phyloP scores from a whole-genome alignment of 2,797 vertebrate species.

The Sorex maritimensis region DNA sequence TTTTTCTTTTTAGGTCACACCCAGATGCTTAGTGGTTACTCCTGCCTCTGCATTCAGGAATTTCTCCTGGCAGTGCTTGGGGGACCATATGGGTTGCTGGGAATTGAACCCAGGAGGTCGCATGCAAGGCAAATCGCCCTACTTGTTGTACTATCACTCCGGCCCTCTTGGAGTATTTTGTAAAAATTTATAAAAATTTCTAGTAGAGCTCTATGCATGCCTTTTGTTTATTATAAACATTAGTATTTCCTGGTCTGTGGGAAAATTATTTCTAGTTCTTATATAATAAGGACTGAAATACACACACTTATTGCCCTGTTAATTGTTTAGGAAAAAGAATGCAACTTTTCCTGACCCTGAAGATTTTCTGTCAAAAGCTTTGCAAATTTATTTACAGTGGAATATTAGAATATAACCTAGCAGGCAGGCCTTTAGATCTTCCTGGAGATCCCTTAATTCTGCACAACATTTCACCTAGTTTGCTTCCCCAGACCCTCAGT shows the following conservation, averaged over 20 bases:
- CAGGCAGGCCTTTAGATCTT: not conserved
- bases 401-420: slow-evolving; percentile 13
- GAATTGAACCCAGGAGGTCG: too few relatives aligned
- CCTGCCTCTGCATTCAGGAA: too few relatives aligned
- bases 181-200: slow-evolving; percentile 5
- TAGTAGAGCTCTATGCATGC: not conserved
- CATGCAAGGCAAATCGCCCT: too few relatives aligned
- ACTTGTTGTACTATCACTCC: not conserved
- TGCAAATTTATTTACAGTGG: not conserved
- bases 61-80: too few relatives aligned
- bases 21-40: too few relatives aligned
- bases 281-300: not conserved
- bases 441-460: slow-evolving; percentile 42
- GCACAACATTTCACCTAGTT: not conserved
- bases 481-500: too few relatives aligned
- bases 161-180: not conserved
- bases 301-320: not conserved
- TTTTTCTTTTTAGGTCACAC: too few relatives aligned
- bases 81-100: too few relatives aligned
- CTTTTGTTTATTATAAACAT: not conserved
- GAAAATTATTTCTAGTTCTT: not conserved
- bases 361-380: not conserved
- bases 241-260: not conserved
- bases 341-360: not conserved
- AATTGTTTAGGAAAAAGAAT: slow-evolving; percentile 40